These are phyloP conservation scores for Epizoanthus ramosus DNA, from an alignment of 92 coral and sea anemone genomes.

Conservation along the genomic window DNA sequence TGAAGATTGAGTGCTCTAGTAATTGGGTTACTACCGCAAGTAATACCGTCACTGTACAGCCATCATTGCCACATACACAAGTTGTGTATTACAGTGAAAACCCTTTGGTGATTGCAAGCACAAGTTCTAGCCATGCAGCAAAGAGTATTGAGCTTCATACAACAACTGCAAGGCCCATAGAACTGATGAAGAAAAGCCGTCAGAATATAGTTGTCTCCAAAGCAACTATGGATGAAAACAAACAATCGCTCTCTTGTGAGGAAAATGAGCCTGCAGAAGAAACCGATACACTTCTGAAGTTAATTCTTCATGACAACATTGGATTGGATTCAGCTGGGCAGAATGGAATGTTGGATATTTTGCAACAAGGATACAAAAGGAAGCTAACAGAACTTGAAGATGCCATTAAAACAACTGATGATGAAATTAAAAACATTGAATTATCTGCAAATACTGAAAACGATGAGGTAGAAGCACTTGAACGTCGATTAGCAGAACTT, in stretches of 20 bases:
- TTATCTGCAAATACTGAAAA: slow-evolving; percentile 19
- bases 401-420: slow-evolving; percentile 29
- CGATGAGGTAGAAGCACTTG: slow-evolving; percentile 24
- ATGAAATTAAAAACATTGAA: slow-evolving; percentile 30
- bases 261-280: slow-evolving; percentile 4
- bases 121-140: slow-evolving; percentile 6
- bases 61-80: slow-evolving; percentile 32
- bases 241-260: slow-evolving; percentile 8
- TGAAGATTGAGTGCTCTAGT: neutral
- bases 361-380: slow-evolving; percentile 33
- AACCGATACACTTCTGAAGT: slow-evolving; percentile 29
- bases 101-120: slow-evolving; percentile 22
- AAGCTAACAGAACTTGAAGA: slow-evolving; percentile 32
- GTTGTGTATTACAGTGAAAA: slow-evolving; percentile 19
- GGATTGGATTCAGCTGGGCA: slow-evolving; percentile 42
- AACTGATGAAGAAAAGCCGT: slow-evolving; percentile 3
- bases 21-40: slow-evolving; percentile 2
- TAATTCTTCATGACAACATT: slow-evolving; percentile 38
- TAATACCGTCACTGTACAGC: slow-evolving; percentile 34
- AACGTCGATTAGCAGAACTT: slow-evolving; percentile 26
- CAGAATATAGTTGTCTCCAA: slow-evolving; percentile 1
- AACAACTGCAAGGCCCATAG: slow-evolving; percentile 24
- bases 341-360: slow-evolving; percentile 37
- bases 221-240: neutral
- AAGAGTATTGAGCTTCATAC: slow-evolving; percentile 12